Evolutionary conservation across 2,888 invertebrate genomes (phyloP), one percentile per base, ranked within the genome.

Genomic region (Timandra comae): DNA sequence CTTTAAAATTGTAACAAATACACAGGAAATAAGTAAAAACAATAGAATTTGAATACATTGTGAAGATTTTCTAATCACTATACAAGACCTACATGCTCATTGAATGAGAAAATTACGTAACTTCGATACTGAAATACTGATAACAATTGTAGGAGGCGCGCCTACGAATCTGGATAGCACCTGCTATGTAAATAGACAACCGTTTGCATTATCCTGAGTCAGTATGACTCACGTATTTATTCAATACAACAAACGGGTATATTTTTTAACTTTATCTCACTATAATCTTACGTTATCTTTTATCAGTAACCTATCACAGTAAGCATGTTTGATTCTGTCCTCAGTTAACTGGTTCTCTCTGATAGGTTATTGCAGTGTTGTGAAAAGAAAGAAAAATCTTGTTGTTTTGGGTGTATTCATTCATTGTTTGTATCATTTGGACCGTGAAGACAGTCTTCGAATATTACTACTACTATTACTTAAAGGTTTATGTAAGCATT

Each of bases 81-180:
- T 10, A 24, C 63, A 52, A 65, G 69, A 55, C 73, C 77, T 68
- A 76, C 56, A 67, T 80, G 63, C 39, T 63, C 69, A 74, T 38
- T 65, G 59, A 58, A 53, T 52, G 49, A 61, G 60, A 57, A 57
- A 56, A 57, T 70, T 65, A 58, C 56, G 56, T 55, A 66, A 62
- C 44, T n/a, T n/a, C n/a, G n/a, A n/a, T n/a, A n/a, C n/a, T n/a
- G n/a, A n/a, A n/a, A n/a, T n/a, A 31, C 40, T 47, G 50, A 57
- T 55, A 56, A 56, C 47, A 35, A 31, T 32, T 36, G 34, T 25
- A 39, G 27, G 33, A 35, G 29, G 30, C 33, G 30, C 29, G 30
- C 25, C 29, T 33, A 6, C 6, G 16, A 6, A 16, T 16, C 16
- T 6, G 16, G 16, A 3, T 3, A 16, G 16, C 16, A 16, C 16